Conservation (phyloP, 2,888 invertebrate species). For the Clivina fossor region DNA sequence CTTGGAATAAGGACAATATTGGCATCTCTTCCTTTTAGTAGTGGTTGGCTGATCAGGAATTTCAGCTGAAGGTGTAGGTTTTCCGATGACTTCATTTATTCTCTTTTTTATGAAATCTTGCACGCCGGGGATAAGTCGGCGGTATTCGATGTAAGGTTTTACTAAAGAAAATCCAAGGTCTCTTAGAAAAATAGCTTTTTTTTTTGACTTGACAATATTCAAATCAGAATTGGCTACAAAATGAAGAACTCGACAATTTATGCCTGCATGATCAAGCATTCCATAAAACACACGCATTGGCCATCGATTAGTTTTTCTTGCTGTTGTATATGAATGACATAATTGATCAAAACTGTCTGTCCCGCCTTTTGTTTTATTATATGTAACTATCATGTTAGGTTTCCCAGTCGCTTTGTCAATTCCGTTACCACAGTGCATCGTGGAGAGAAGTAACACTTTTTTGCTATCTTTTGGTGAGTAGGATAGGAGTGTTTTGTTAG, state of each 20-base stretch:
- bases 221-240: no score
- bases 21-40: slow-evolving; percentile 20
- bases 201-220: no score
- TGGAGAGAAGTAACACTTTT: slow-evolving; percentile 32
- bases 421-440: slow-evolving; percentile 27
- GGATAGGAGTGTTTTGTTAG: slow-evolving; percentile 43
- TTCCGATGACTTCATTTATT: slow-evolving; percentile 10
- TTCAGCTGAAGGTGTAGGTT: background rate
- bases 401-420: slow-evolving; percentile 34
- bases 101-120: slow-evolving; percentile 21
- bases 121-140: slow-evolving; percentile 4
- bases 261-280: no score
- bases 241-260: no score
- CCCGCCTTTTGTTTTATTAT: slow-evolving; percentile 36
- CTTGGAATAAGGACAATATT: slow-evolving; percentile 22
- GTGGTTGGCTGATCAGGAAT: background rate
- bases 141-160: slow-evolving; percentile 17
- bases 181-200: background rate
- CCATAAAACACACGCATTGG: slow-evolving; percentile 34
- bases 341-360: slow-evolving; percentile 36
- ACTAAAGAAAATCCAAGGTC: background rate
- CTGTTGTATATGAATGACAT: slow-evolving; percentile 35
- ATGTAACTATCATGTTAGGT: slow-evolving; percentile 33
- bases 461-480: slow-evolving; percentile 38
- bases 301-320: slow-evolving; percentile 32